Evolutionary conservation across 2,113 vertebrate genomes (phyloP), one percentile per base, ranked within the genome.

Genomic region (Trematomus loennbergii): DNA sequence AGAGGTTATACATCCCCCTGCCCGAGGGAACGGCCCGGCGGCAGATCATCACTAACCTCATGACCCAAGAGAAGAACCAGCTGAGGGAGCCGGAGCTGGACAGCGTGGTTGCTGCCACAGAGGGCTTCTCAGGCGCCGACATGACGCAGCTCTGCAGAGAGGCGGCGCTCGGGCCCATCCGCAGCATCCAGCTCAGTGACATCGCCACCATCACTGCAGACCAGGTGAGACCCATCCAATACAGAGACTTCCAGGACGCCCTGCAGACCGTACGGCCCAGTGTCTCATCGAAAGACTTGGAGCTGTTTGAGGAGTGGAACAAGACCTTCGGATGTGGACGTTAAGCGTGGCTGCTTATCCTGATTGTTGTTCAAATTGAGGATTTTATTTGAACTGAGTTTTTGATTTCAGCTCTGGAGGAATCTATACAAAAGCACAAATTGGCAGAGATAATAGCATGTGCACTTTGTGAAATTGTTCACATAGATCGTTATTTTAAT

Each of bases 81-180:
- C 92, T 99, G 50, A 89, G 16, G 0, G 93, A 94, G 29, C 94
- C 95, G 11, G 97, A 99, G 72, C 62, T 98, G 0, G 88, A 94
- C 0, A 87, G 92, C 3, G 91, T 99, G 22, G 96, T 99, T 1
- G 64, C 70, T 16, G 94, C 91, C 16, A 94, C 97, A 0, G 86
- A 94, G 1, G 97, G 97, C 0, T 98, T 97, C 92, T 99, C 98
- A 0, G 98, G 98, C 4, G 97, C 98, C 0, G 98, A 99, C 67
- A 96, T 99, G 97, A 97, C 97, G 0, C 98, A 99, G 87, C 95
- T 99, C 36, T 99, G 97, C 74, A 90, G 96, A 9, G 98, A 99
- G 87, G 98, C 97, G 1, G 98, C 98, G 0, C 93, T 99, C 11
- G 98, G 98, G 59, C 98, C 98, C 1, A 98, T 99, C 59, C 97